A percentile compares a stretch with the other conserved stretches of the same genome.
Evolutionary conservation across 2,888 invertebrate genomes (phyloP).

Genomic region (Amiota mariae): DNA sequence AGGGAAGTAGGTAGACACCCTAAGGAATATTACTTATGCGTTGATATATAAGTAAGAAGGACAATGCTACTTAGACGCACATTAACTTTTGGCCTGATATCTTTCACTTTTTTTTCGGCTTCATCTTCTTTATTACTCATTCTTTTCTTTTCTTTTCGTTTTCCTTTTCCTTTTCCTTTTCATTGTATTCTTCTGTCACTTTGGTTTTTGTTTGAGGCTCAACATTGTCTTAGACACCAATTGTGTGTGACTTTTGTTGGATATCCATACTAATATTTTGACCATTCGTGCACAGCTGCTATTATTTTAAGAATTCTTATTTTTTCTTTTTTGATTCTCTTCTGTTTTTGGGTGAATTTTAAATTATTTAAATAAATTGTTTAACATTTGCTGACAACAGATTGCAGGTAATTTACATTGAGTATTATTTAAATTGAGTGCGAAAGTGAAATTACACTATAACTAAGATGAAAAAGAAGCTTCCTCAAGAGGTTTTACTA

Average conservation of each 20-base stretch:
- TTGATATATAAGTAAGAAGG: not conserved
- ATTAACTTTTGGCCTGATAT: conserved; percentile 60
- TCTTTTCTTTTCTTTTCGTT: not conserved
- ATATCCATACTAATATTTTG: not conserved
- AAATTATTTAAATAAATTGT: conserved; percentile 67
- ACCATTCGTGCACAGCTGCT: conserved; percentile 53
- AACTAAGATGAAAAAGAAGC: not conserved
- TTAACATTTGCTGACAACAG: conserved; percentile 47
- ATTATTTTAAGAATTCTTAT: conserved; percentile 42
- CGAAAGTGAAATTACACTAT: conserved; percentile 19
- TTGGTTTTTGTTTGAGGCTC: conserved; percentile 45
- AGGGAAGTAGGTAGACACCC: not conserved
- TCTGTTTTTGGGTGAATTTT: conserved; percentile 33
- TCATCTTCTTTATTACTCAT: not conserved
- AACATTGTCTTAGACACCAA: conserved; percentile 11
- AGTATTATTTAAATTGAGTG: conserved; percentile 51
- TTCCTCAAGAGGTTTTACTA: not conserved
- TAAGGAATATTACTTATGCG: not conserved
- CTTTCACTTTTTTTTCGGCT: not conserved
- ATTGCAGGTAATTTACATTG: conserved; percentile 61
- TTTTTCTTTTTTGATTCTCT: conserved; percentile 31
- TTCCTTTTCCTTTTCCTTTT: not conserved
- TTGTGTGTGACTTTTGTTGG: not conserved
- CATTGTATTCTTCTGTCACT: conserved; percentile 53
- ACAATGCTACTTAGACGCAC: conserved; percentile 58